These are phyloP conservation scores for Chaetops frenatus DNA, from an alignment of 2,113 vertebrate genomes.

Conservation along the genomic window DNA sequence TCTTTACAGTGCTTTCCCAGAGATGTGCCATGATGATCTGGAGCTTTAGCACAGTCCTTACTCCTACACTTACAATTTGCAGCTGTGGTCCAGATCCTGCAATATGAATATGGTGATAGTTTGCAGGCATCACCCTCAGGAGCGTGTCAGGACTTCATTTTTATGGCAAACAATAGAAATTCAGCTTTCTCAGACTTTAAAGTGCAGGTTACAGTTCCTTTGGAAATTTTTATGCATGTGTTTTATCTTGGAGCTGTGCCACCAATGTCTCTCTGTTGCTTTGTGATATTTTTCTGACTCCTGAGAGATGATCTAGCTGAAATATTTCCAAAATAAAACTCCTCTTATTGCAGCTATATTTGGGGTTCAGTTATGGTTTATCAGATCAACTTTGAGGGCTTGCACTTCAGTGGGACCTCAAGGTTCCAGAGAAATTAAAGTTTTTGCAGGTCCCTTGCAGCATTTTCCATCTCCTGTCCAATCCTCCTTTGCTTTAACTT, in stretches of 20 bases:
- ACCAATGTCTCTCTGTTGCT: not conserved
- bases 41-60: not conserved
- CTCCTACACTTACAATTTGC: not conserved
- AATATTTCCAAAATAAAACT: constrained; percentile 9
- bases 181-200: not conserved
- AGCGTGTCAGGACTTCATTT: not conserved
- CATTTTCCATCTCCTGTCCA: not conserved
- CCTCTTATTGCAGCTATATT: not conserved
- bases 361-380: constrained; percentile 16
- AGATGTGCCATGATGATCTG: not conserved
- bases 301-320: not conserved
- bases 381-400: not conserved
- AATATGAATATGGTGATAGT: not conserved
- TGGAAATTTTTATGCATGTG: not conserved
- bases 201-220: not conserved
- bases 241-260: constrained; percentile 23
- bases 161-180: not conserved
- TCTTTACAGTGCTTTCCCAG: not conserved
- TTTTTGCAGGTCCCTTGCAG: not conserved
- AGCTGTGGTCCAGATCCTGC: not conserved
- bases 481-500: not conserved
- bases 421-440: not conserved
- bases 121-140: not conserved
- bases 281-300: not conserved
- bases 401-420: not conserved